phyloP scores from a whole-genome alignment of 2,888 invertebrate species.

The Oligia strigilis region DNA sequence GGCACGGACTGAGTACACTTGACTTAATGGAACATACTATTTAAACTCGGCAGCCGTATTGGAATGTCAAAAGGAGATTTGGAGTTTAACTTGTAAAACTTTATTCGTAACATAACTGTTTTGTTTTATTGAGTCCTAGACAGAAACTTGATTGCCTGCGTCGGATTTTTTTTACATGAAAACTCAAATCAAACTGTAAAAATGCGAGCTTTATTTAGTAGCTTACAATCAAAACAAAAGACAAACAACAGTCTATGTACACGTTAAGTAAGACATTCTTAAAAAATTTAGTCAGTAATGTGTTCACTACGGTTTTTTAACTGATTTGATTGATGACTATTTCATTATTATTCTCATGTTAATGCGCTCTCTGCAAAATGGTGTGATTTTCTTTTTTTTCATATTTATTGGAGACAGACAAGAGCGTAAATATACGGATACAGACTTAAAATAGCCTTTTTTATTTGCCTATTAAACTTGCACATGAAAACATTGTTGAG shows the following conservation, averaged over 20 bases:
- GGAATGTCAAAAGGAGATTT: slow-evolving; percentile 18
- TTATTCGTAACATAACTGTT: not conserved
- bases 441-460: not conserved
- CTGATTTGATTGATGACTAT: not conserved
- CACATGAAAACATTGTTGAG: not conserved
- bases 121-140: not conserved
- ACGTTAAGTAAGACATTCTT: not conserved
- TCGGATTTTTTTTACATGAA: not conserved
- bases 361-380: slow-evolving; percentile 33
- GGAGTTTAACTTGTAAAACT: not conserved
- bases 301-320: not conserved
- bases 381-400: not conserved
- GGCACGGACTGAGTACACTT: slow-evolving; percentile 77
- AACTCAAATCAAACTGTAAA: no score
- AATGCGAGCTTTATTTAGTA: not conserved
- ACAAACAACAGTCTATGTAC: not conserved
- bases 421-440: not conserved
- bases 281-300: not conserved
- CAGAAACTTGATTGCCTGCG: not conserved
- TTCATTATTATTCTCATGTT: not conserved
- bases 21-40: slow-evolving; percentile 84
- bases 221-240: not conserved
- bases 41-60: slow-evolving; percentile 57
- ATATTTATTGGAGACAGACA: slow-evolving; percentile 7
- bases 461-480: not conserved